Conservation (phyloP, 1,140 invertebrate species). For the Drosophila arizonae region DNA sequence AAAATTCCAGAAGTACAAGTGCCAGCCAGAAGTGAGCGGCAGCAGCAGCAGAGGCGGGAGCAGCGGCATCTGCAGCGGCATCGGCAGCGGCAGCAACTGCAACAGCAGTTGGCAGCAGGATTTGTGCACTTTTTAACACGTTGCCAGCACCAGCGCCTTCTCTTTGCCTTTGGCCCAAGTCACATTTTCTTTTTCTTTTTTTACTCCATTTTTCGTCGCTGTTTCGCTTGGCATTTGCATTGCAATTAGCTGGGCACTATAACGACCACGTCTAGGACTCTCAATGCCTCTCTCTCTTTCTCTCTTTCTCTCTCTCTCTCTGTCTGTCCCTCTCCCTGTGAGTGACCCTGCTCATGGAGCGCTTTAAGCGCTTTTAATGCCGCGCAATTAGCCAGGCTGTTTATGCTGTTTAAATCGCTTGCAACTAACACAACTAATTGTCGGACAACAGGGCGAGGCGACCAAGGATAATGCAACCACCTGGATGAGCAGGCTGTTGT, state of each 20-base stretch:
- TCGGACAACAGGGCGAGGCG: constrained; percentile 15
- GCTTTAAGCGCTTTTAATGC: constrained; percentile 59
- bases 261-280: constrained; percentile 26
- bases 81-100: not conserved
- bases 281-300: not conserved
- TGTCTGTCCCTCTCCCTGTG: not conserved
- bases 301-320: not conserved
- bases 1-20: constrained; percentile 79
- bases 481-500: constrained; percentile 19
- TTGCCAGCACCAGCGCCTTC: constrained; percentile 32
- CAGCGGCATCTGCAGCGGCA: constrained; percentile 12
- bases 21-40: constrained; percentile 38
- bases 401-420: constrained; percentile 60
- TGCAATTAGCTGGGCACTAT: constrained; percentile 71
- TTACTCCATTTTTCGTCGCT: constrained; percentile 44
- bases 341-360: constrained; percentile 3
- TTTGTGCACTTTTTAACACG: constrained; percentile 73
- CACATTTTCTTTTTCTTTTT: constrained; percentile 20
- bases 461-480: constrained; percentile 21
- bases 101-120: constrained; percentile 47
- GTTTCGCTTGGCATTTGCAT: constrained; percentile 74
- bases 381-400: constrained; percentile 64
- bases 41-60: constrained; percentile 18
- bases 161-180: constrained; percentile 20
- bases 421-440: constrained; percentile 68